Evolutionary conservation across 2,113 vertebrate genomes (phyloP), one percentile per base, ranked within the genome.

Genomic region (Sapayoa aenigma): DNA sequence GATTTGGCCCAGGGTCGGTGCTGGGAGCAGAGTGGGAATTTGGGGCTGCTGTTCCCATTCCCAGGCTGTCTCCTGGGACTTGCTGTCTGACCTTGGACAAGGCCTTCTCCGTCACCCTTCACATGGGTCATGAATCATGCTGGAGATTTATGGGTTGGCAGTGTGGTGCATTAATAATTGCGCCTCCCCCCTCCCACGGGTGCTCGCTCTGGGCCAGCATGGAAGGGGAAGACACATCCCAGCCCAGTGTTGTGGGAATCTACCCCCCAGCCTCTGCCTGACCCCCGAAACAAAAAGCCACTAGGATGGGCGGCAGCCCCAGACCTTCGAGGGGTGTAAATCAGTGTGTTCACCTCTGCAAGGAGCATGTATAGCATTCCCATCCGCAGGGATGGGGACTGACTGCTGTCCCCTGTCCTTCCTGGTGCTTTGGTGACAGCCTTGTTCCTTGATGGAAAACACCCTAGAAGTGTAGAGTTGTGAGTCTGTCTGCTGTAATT

Each of bases 61-160:
- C 91, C 96, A 95, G 83, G 84, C 92, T 7, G 12, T 94, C 93
- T 82, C 65, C 24, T 0, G 75, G 82, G 95, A 88, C 17, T 90
- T 2, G 7, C 91, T 84, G 89, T 88, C 87, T 90, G 94, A 91
- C 93, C 94, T 91, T 87, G 71, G 94, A 89, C 89, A 5, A 96
- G 94, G 81, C 87, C 89, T 94, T 87, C 95, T 90, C 93, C 84
- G 2, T 88, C 95, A 78, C 68, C 87, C 91, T 93, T 87, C 81
- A 28, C 83, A 37, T 31, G 15, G 12, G 78, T 68, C 20, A 2
- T 49, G 78, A 79, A 82, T 94, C 55, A 30, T 69, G 75, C 49
- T 1, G 6, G 90, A 77, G 94, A 93, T 91, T 91, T 90, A 87
- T 91, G 89, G 86, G 75, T 46, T 0, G 2, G 82, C 63, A 90